Conservation (phyloP, 2,888 invertebrate species). For the Serripes groenlandicus region DNA sequence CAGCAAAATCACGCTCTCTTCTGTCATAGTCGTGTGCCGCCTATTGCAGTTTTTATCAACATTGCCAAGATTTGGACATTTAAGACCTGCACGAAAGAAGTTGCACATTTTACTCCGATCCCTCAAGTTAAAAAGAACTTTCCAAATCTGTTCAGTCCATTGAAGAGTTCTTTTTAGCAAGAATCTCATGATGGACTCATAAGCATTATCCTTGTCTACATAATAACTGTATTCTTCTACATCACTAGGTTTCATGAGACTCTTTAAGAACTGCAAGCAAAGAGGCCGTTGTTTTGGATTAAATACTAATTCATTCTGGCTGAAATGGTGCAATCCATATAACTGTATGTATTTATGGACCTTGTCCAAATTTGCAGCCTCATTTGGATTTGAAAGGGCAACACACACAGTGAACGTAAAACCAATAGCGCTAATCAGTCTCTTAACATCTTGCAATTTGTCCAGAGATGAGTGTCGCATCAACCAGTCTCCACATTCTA, state of each 20-base stretch:
- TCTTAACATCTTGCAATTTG: conserved; percentile 17
- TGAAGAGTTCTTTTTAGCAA: conserved; percentile 44
- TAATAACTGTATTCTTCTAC: conserved; percentile 21
- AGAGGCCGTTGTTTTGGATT: conserved; percentile 68
- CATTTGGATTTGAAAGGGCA: conserved; percentile 45
- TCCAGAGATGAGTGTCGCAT: conserved; percentile 16
- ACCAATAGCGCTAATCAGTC: conserved; percentile 62
- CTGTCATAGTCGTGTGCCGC: conserved; percentile 19
- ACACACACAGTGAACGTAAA: conserved; percentile 61
- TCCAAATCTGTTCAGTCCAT: conserved; percentile 34
- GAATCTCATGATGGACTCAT: conserved; percentile 37
- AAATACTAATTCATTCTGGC: conserved; percentile 45
- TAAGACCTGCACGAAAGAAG: conserved; percentile 22
- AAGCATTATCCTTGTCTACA: conserved; percentile 29
- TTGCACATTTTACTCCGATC: conserved; percentile 10
- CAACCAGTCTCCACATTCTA: conserved; percentile 72
- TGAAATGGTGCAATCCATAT: conserved; percentile 66
- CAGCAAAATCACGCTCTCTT: conserved; percentile 27
- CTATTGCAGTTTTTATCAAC: conserved; percentile 21
- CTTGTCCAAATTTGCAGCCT: background rate
- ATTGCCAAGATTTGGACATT: conserved; percentile 24
- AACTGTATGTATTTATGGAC: conserved; percentile 35
- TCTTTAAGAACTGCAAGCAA: conserved; percentile 55
- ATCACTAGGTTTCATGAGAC: conserved; percentile 8
- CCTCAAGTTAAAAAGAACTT: conserved; percentile 27